Percentiles rank a stretch among this genome's conserved stretches.
Conservation (phyloP, 2,113 vertebrate species). For the Xiphophorus hellerii region DNA sequence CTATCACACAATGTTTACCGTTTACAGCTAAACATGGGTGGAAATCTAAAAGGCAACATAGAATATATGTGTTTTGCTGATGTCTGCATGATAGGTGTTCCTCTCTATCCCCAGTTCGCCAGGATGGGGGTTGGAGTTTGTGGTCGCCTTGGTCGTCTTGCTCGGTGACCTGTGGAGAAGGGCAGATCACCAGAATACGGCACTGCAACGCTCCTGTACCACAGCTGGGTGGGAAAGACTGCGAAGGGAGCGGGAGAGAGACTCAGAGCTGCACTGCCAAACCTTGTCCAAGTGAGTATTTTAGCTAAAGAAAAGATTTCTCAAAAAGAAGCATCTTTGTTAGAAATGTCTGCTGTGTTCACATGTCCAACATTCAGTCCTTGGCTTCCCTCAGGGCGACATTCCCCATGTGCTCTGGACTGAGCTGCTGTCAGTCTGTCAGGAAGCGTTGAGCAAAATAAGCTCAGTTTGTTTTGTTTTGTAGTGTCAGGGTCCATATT, state of each 20-base stretch:
- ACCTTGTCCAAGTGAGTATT: slow-evolving; percentile 88
- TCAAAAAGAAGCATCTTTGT: slow-evolving; percentile 28
- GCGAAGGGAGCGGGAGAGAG: slow-evolving; percentile 90
- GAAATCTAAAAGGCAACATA: slow-evolving; percentile 33
- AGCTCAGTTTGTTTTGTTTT: slow-evolving; percentile 45
- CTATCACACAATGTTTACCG: slow-evolving; percentile 54
- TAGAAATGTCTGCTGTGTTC: slow-evolving; percentile 7
- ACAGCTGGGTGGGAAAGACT: slow-evolving; percentile 92
- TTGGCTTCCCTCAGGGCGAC: slow-evolving; percentile 41
- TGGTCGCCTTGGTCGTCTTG: slow-evolving; percentile 99
- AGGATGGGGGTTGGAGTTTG: slow-evolving; percentile 95
- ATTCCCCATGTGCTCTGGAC: slow-evolving; percentile 58
- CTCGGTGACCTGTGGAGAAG: slow-evolving; percentile 90
- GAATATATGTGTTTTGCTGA: slow-evolving; percentile 22
- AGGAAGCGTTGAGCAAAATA: slow-evolving; percentile 61
- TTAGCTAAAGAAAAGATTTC: not conserved
- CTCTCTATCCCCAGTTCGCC: slow-evolving; percentile 84
- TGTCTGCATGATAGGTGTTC: slow-evolving; percentile 10
- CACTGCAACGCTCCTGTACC: slow-evolving; percentile 96
- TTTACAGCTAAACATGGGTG: slow-evolving; percentile 24
- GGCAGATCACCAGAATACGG: slow-evolving; percentile 94
- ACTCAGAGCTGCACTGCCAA: slow-evolving; percentile 88
- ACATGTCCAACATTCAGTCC: slow-evolving; percentile 20
- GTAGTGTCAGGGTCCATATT: slow-evolving; percentile 31
- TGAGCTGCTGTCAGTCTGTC: slow-evolving; percentile 43